Percentiles rank a stretch among this genome's conserved stretches.
Conservation (phyloP, 2,113 vertebrate species). For the Furnarius figulus region DNA sequence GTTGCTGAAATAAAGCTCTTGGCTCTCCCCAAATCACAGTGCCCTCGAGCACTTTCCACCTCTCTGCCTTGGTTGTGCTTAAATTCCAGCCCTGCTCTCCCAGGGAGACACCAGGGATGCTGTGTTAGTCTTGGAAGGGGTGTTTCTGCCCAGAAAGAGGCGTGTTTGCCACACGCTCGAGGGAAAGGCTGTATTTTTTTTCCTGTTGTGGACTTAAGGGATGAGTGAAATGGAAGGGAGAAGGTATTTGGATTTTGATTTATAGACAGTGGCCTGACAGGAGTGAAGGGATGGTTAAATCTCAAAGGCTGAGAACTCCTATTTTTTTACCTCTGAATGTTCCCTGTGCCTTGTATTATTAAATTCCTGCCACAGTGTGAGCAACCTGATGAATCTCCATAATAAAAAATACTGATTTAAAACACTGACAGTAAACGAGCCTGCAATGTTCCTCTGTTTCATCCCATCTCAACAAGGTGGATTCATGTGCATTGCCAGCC, state of each 20-base stretch:
- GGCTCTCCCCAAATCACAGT: background rate
- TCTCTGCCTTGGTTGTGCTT: background rate
- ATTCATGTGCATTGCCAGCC: background rate
- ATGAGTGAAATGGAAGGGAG: background rate
- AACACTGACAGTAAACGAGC: constrained; percentile 55
- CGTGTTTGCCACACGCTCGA: rapidly evolving
- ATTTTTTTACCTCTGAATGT: constrained; percentile 73
- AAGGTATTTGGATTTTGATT: constrained; percentile 37
- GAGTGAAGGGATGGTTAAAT: constrained; percentile 65
- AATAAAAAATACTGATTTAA: constrained; percentile 80
- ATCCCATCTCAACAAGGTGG: background rate
- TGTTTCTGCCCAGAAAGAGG: constrained; percentile 14
- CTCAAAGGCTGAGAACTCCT: constrained; percentile 85
- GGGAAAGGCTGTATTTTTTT: background rate
- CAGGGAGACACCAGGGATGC: background rate
- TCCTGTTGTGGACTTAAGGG: background rate
- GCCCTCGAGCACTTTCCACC: background rate
- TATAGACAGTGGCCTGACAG: background rate
- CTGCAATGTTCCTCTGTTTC: constrained; percentile 58
- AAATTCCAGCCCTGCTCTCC: constrained; percentile 23
- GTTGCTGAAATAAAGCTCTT: background rate
- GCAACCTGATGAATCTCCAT: constrained; percentile 67
- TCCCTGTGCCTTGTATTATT: constrained; percentile 76
- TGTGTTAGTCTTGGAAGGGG: background rate
- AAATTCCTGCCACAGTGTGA: constrained; percentile 65